These are phyloP conservation scores for Microctenopoma lineatum DNA, from an alignment of 2,797 vertebrate genomes.

Conservation along the genomic window DNA sequence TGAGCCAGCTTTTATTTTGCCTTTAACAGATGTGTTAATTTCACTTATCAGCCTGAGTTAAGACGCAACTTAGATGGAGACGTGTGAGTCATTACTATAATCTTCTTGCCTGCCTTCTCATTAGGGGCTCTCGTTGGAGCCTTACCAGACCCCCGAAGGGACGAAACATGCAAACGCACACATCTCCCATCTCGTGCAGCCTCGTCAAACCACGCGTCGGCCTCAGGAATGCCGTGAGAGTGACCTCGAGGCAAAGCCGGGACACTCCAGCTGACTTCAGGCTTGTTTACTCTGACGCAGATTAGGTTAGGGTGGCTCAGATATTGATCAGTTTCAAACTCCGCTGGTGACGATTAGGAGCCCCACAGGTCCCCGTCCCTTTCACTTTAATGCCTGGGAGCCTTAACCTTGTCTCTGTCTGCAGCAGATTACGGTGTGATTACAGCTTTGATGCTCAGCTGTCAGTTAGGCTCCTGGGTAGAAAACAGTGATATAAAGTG, in stretches of 20 bases:
- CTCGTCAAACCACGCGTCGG: slow-evolving; percentile 5
- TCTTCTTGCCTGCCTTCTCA: slow-evolving; percentile 13
- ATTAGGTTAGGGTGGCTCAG: slow-evolving; percentile 34
- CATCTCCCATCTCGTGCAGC: neutral
- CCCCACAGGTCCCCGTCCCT: slow-evolving; percentile 17
- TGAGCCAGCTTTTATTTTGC: neutral
- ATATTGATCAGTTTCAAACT: slow-evolving; percentile 29
- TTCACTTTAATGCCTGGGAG: slow-evolving; percentile 22
- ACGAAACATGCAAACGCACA: slow-evolving; percentile 3
- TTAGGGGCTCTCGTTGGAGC: slow-evolving; percentile 4
- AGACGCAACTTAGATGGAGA: slow-evolving; percentile 12
- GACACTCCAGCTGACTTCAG: neutral
- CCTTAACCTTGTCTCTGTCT: slow-evolving; percentile 11
- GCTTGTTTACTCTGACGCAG: slow-evolving; percentile 28
- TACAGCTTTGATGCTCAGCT: slow-evolving; percentile 10
- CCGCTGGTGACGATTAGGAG: slow-evolving; percentile 23
- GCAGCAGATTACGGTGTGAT: slow-evolving; percentile 11
- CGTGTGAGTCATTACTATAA: neutral
- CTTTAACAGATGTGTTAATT: slow-evolving; percentile 1
- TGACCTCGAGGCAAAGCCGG: slow-evolving; percentile 18
- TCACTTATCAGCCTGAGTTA: neutral
- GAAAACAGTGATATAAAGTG: neutral
- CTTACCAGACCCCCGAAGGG: slow-evolving; percentile 33
- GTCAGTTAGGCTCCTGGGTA: neutral
- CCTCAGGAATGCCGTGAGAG: neutral